Evolutionary conservation across 2,888 invertebrate species (phyloP), one percentile per base, ranked within the genome.

Genomic region (Cheilosia urbana): DNA sequence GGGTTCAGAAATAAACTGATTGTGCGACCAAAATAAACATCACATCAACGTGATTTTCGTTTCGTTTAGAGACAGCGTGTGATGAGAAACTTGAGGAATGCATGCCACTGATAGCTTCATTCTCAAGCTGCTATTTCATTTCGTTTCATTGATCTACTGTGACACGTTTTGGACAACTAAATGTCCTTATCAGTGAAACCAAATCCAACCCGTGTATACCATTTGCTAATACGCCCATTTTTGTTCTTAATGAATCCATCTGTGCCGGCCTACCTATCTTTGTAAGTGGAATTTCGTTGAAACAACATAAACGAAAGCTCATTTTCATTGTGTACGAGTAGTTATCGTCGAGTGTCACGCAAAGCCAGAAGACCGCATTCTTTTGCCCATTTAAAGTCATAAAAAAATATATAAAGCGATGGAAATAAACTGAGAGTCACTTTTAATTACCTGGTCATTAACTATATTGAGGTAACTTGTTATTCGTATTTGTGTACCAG

Each of bases 11-110:
- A 63, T 51, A 62, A 71, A 57, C 62, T 49, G 63, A 63, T 69
- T 73, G 49, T 65, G 60, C 11, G 58, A 68, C 76, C 2, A 68
- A 73, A 73, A 73, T 69, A 81, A 81, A 76, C 57, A 78, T 27
- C 37, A 53, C 24, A 24, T 45, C 69, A 69, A 47, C 37, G 13
- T 6, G 13, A 71, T 24, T 69, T 62, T 15, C 19, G 4, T 57
- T 63, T 6, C n/a, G 1, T 60, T 51, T 30, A 45, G 66, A 37
- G 57, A 68, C 49, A 60, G n/a, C 42, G 6, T 57, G 9, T 60
- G 51, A 68, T 76, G 60, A 27, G 40, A 40, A 30, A 60, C 30
- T 60, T 19, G 34, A 49, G 6, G 55, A 45, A 63, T 21, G 17
- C 45, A 42, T 60, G 53, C 34, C 58, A 58, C n/a, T 60, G 40